Percentiles rank a stretch among this genome's conserved stretches.
Evolutionary conservation across 2,797 vertebrate genomes (phyloP).

Genomic region (Strix occidentalis): DNA sequence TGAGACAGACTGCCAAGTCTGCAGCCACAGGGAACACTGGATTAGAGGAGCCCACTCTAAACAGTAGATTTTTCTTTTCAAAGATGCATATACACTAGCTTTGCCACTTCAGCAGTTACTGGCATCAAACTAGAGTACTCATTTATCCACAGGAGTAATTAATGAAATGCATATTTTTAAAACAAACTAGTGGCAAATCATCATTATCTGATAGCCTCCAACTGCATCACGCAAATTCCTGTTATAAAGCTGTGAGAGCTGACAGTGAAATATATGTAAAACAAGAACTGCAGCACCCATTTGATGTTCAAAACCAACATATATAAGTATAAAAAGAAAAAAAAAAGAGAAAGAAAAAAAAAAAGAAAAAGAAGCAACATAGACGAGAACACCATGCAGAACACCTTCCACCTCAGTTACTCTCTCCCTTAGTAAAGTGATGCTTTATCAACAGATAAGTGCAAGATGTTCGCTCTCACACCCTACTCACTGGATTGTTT

Average conservation of each 20-base stretch:
- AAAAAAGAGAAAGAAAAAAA: not conserved
- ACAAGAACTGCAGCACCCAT: not conserved
- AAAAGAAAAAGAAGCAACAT: not conserved
- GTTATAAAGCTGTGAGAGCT: not conserved
- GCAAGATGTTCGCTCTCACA: not conserved
- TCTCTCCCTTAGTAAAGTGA: not conserved
- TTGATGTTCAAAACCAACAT: not conserved
- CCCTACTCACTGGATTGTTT: not conserved
- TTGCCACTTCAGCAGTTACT: not conserved
- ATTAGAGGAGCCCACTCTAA: not conserved
- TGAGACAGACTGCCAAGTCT: conserved; percentile 50
- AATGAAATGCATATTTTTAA: not conserved
- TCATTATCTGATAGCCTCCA: not conserved
- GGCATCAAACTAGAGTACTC: not conserved
- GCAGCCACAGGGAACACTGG: conserved; percentile 16
- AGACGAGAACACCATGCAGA: not conserved
- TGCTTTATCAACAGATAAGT: not conserved
- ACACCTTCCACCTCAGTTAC: not conserved
- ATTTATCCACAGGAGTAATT: not conserved
- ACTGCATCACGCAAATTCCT: not conserved
- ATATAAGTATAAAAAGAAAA: not conserved
- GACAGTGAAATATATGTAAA: not conserved
- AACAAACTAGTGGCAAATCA: not conserved
- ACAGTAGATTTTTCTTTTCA: not conserved
- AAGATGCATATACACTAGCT: not conserved